Percentiles rank a stretch among this genome's conserved stretches.
Evolutionary conservation across 2,797 vertebrate species (phyloP).

Genomic region (Arctocebus calabarensis): DNA sequence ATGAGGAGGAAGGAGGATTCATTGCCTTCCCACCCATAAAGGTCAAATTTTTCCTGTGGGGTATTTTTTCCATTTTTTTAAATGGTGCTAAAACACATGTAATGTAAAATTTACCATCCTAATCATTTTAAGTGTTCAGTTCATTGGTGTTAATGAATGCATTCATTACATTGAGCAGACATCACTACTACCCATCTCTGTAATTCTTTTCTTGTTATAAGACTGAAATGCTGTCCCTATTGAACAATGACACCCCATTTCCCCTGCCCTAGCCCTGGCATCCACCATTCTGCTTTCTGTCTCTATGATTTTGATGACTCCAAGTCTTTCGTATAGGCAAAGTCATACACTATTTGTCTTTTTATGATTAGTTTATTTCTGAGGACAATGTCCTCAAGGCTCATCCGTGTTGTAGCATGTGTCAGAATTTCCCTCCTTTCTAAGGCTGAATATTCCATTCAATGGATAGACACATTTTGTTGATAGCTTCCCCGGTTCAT

Average conservation of each 20-base stretch:
- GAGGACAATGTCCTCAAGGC: neutral
- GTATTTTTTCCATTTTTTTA: no score
- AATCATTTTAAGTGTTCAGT: neutral
- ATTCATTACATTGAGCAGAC: neutral
- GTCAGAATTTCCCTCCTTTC: neutral
- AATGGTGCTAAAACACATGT: neutral
- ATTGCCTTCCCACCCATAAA: rapidly evolving
- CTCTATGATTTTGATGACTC: neutral
- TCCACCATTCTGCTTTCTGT: neutral
- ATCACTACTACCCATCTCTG: neutral
- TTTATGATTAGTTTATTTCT: neutral
- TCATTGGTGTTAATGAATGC: no score
- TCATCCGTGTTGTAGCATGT: rapidly evolving
- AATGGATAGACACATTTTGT: neutral
- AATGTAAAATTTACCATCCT: neutral
- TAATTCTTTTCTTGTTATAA: neutral
- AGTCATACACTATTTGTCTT: neutral
- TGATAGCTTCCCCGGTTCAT: neutral
- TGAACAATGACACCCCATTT: no score
- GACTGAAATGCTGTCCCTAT: neutral
- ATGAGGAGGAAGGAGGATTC: neutral
- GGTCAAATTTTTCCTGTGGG: neutral
- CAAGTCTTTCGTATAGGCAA: rapidly evolving
- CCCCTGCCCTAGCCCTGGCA: neutral
- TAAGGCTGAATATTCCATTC: neutral